These are phyloP conservation scores for Odontophorus gujanensis DNA, from an alignment of 2,113 vertebrate species.

Conservation along the genomic window DNA sequence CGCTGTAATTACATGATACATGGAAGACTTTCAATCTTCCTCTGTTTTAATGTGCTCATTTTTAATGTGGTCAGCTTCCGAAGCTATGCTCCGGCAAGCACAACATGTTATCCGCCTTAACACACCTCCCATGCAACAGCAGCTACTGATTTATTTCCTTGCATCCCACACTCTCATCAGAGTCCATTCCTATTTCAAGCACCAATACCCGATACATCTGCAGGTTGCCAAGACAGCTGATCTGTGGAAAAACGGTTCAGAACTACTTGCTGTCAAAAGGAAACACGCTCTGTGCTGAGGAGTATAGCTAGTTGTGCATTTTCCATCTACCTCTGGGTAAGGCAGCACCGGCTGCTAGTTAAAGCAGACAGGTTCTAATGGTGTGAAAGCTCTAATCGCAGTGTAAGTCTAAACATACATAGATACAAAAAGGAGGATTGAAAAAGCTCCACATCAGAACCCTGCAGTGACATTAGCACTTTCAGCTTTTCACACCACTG, in stretches of 20 bases:
- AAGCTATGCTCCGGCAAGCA: background rate
- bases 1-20: background rate
- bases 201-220: slow-evolving; percentile 60
- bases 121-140: slow-evolving; percentile 24
- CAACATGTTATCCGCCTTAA: background rate
- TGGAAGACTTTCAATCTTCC: background rate
- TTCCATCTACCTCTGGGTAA: background rate
- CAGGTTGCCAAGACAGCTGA: slow-evolving; percentile 51
- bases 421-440: background rate
- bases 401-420: background rate
- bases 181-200: slow-evolving; percentile 65
- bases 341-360: slow-evolving; percentile 11
- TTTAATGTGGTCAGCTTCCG: slow-evolving; percentile 18
- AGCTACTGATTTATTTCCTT: slow-evolving; percentile 52
- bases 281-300: background rate
- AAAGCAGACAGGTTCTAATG: slow-evolving; percentile 23
- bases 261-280: slow-evolving; percentile 15
- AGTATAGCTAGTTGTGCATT: background rate
- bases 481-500: background rate
- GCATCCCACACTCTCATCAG: background rate
- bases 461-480: background rate
- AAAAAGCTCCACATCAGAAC: background rate
- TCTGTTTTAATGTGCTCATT: background rate
- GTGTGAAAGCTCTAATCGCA: background rate
- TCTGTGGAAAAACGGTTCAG: slow-evolving; percentile 19